Percentiles rank a stretch among this genome's conserved stretches.
phyloP scores from a whole-genome alignment of 2,888 invertebrate genomes.

The Falcaria lacertinaria region DNA sequence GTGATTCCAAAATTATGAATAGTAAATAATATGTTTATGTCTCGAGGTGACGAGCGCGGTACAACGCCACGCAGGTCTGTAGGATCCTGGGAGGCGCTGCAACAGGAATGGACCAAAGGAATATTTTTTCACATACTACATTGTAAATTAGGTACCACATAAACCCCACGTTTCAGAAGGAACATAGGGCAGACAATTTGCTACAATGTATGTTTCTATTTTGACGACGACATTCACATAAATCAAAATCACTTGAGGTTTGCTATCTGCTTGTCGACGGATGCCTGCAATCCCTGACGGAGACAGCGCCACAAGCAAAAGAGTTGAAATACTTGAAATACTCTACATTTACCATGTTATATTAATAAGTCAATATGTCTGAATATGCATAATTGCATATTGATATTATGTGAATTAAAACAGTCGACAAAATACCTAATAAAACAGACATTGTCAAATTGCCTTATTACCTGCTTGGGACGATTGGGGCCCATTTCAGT shows the following conservation, averaged over 20 bases:
- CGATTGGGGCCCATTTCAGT: constrained; percentile 16
- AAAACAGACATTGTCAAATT: constrained; percentile 59
- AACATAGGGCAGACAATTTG: constrained; percentile 55
- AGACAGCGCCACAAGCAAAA: constrained; percentile 42
- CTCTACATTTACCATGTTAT: neutral
- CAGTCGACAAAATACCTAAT: constrained; percentile 48
- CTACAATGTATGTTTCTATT: constrained; percentile 57
- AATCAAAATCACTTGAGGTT: constrained; percentile 40
- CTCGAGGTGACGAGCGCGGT: too few relatives aligned
- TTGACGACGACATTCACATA: constrained; percentile 58
- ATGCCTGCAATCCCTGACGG: constrained; percentile 9
- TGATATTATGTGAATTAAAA: constrained; percentile 45
- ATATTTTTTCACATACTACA: too few relatives aligned
- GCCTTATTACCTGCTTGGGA: constrained; percentile 54
- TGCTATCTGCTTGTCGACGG: constrained; percentile 24
- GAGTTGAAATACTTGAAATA: neutral
- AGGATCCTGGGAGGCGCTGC: too few relatives aligned
- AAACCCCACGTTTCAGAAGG: constrained; percentile 34
- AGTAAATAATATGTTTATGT: too few relatives aligned
- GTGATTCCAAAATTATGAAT: too few relatives aligned
- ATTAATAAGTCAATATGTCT: neutral
- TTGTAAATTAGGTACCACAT: too few relatives aligned
- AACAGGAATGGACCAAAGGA: too few relatives aligned
- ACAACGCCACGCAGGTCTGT: too few relatives aligned
- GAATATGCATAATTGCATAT: neutral